These are phyloP conservation scores for Monochamus alternatus DNA, from an alignment of 2,888 invertebrate species.

Conservation along the genomic window DNA sequence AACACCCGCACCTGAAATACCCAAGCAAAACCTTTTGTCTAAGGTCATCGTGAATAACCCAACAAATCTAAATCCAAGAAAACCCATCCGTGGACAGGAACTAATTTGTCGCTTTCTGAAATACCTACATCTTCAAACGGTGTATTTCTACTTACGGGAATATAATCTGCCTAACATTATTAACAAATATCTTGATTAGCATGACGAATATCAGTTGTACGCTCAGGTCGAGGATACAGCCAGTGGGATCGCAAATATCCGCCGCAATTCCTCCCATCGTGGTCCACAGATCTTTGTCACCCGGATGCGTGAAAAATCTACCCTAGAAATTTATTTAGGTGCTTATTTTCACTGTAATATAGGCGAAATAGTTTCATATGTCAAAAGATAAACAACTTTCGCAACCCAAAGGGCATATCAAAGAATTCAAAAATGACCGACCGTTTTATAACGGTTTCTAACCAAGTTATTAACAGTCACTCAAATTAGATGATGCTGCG, in stretches of 20 bases:
- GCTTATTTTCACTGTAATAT: no score
- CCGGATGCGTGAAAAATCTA: constrained; percentile 70
- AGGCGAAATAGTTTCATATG: not conserved
- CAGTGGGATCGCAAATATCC: constrained; percentile 72
- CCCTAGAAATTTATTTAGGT: constrained; percentile 64
- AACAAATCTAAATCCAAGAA: no score
- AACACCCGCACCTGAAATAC: constrained; percentile 64
- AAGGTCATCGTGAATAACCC: no score
- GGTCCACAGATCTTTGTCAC: constrained; percentile 61
- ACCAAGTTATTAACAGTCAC: constrained; percentile 68
- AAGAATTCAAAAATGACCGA: constrained; percentile 69
- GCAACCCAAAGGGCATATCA: no score
- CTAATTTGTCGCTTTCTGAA: no score
- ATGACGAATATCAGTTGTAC: constrained; percentile 75
- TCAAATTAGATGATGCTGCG: constrained; percentile 68
- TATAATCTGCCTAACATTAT: constrained; percentile 49
- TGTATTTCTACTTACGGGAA: constrained; percentile 70
- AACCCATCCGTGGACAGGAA: no score
- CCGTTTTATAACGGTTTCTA: constrained; percentile 74
- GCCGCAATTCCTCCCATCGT: constrained; percentile 58
- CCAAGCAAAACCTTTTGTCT: no score
- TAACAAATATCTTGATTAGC: constrained; percentile 73
- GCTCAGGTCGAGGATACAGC: constrained; percentile 75
- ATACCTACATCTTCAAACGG: no score
- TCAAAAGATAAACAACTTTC: not conserved